Base-by-base conservation (phyloP, 2,113 vertebrate genomes). In the Baryphthengus martii region DNA sequence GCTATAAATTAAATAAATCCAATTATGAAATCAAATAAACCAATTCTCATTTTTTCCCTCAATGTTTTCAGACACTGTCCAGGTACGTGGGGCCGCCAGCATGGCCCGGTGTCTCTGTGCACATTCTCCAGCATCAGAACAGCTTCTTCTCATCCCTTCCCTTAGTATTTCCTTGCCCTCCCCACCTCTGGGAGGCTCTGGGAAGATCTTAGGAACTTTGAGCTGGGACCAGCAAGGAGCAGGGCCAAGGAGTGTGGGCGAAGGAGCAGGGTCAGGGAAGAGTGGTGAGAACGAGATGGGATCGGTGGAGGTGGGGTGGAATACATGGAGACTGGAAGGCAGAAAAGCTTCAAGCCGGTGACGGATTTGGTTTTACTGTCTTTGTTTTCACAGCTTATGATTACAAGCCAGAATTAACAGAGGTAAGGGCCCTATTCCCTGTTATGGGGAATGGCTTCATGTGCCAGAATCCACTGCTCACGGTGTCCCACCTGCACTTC, bases 271-370 rank as follows among this genome's bases (percentile, higher is more conserved):
- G 31, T 15, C 28, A 45, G 70, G 53, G 65, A 65, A 76, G 18
- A 0, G 0, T 1, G 42, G 59, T 9, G 20, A 35, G 65, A n/a
- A 49, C 0, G 4, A 66, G 26, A 11, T 2, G 6, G 50, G 44
- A 56, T n/a, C 33, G 47, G n/a, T n/a, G 58, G 53, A 25, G 9
- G 37, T 12, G 77, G 13, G 21, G 9, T 31, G 45, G 61, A 47
- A 19, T 17, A 19, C 37, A 3, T 2, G 14, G 78, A 63, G 17
- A 33, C n/a, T 24, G 55, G 56, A 49, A 82, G 19, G 56, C 21
- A 26, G 40, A 31, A 75, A 71, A 75, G 14, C 67, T 47, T 80
- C 71, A 70, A 3, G 29, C 2, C 18, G 70, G 28, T 23, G 37
- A 16, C 1, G 6, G 58, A 25, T 68, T 89, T 79, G 77, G 25